Evolutionary conservation across 1,140 invertebrate genomes (phyloP).

Genomic region (Drosophila bipectinata): DNA sequence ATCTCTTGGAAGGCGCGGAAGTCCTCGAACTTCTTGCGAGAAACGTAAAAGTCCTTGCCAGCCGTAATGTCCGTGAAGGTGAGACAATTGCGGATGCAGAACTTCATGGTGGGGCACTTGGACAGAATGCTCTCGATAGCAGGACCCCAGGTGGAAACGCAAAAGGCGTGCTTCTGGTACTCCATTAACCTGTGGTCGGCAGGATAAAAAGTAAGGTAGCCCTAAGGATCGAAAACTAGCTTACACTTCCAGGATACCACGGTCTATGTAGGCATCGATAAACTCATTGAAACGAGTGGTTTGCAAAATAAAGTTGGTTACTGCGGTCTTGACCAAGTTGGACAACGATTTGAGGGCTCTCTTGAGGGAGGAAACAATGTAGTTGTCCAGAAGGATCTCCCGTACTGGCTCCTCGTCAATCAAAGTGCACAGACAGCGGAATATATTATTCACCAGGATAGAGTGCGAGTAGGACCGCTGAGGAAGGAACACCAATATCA

Average conservation of each 20-base stretch:
- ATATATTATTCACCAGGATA: constrained; percentile 74
- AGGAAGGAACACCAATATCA: background rate
- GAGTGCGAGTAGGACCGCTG: constrained; percentile 72
- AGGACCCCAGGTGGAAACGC: constrained; percentile 75
- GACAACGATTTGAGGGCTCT: constrained; percentile 72
- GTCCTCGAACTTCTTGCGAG: constrained; percentile 62
- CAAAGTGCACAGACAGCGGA: constrained; percentile 74
- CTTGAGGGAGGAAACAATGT: constrained; percentile 68
- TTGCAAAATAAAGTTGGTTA: constrained; percentile 78
- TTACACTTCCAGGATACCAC: constrained; percentile 76
- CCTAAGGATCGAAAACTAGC: background rate
- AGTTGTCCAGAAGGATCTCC: constrained; percentile 43
- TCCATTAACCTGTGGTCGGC: constrained; percentile 47
- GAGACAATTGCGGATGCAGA: constrained; percentile 73
- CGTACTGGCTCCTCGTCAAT: constrained; percentile 65
- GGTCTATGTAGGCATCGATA: constrained; percentile 68
- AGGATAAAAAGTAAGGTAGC: background rate
- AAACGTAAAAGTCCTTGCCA: constrained; percentile 72
- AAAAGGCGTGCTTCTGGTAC: constrained; percentile 72
- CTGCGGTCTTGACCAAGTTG: constrained; percentile 73
- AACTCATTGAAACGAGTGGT: constrained; percentile 74
- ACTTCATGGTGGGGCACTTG: constrained; percentile 76
- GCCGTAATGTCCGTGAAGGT: constrained; percentile 74
- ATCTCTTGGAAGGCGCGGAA: constrained; percentile 65
- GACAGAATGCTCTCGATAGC: constrained; percentile 78